Base-by-base conservation (phyloP, 1,140 invertebrate species). In the Drosophila sulfurigaster region DNA sequence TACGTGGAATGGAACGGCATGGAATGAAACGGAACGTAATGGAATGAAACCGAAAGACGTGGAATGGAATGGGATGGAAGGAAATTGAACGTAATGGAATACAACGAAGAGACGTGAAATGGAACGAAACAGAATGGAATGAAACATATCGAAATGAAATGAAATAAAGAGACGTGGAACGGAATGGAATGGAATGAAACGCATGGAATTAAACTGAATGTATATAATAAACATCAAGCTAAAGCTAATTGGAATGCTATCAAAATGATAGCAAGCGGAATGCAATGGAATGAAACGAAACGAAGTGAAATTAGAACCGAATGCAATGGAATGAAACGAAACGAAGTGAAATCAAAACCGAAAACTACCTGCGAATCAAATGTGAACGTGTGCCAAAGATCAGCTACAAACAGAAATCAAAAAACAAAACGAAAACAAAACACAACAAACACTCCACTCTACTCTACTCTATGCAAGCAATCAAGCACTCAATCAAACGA, bases 341-440 rank as follows among this genome's bases (percentile, higher is more conserved):
- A 72, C 30, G 30, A 38, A 11, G 30, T 6, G 7, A 7, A 75
- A 41, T 46, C 59, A 41, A 70, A 62, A 70, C 60, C 67, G 48
- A 46, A 60, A 67, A 69, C 74, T 75, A 81, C 71, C 78, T 78
- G 68, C 63, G 62, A 78, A 74, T 43, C 20, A 56, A 74, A 77
- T 56, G 70, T 48, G 16, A 77, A 74, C 65, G 65, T 72, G 82
- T 86, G 82, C 82, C 82, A 86, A 86, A 86, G 82, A 83, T 57
- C 59, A 72, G 64, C 76, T 72, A 70, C 64, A 68, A 74, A 56
- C 46, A 38, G 35, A 60, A 60, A 30, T n/a, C 56, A 52, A 32
- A 25, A 56, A 74, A 74, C 13, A 59, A 75, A 68, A 38, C 32
- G 15, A 54, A 25, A 25, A 25, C 20, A 25, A 77, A 64, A n/a